These are phyloP conservation scores for Poeciliopsis retropinna DNA, from an alignment of 2,113 vertebrate genomes.

Conservation along the genomic window DNA sequence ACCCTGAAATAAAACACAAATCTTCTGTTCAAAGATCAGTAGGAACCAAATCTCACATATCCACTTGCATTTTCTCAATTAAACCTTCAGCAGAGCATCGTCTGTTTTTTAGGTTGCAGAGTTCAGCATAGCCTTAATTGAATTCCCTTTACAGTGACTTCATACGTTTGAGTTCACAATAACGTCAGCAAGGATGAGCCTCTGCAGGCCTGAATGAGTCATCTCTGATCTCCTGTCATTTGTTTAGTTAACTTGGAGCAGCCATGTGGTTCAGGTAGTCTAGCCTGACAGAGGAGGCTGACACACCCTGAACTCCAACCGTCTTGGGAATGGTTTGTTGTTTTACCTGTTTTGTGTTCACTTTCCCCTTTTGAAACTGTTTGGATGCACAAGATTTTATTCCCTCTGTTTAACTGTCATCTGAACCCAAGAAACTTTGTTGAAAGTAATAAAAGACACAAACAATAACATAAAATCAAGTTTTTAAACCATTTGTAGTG, in stretches of 20 bases:
- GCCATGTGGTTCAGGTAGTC: conserved; percentile 40
- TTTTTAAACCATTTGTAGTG: neutral
- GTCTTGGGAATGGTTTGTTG: conserved; percentile 29
- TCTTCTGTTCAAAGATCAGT: neutral
- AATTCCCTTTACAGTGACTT: neutral
- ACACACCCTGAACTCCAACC: conserved; percentile 69
- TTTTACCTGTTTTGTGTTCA: conserved; percentile 36
- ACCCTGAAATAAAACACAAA: too few relatives aligned
- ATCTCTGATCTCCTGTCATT: conserved; percentile 33
- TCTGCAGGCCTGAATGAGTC: conserved; percentile 40
- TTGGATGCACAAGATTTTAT: conserved; percentile 21
- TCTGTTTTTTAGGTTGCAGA: neutral
- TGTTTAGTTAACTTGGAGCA: conserved; percentile 44
- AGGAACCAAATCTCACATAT: neutral
- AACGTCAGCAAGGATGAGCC: conserved; percentile 26
- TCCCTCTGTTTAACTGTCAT: conserved; percentile 16
- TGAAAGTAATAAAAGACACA: conserved; percentile 2
- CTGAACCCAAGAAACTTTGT: neutral
- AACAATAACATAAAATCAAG: neutral
- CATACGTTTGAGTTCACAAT: neutral
- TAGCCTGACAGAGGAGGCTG: conserved; percentile 57
- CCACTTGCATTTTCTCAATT: neutral
- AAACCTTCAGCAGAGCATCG: neutral
- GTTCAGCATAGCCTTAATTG: neutral
- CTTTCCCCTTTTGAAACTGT: conserved; percentile 29